Evolutionary conservation across 1,140 invertebrate genomes (phyloP), one percentile per base, ranked within the genome.

Genomic region (Gonatopus flavifemur): DNA sequence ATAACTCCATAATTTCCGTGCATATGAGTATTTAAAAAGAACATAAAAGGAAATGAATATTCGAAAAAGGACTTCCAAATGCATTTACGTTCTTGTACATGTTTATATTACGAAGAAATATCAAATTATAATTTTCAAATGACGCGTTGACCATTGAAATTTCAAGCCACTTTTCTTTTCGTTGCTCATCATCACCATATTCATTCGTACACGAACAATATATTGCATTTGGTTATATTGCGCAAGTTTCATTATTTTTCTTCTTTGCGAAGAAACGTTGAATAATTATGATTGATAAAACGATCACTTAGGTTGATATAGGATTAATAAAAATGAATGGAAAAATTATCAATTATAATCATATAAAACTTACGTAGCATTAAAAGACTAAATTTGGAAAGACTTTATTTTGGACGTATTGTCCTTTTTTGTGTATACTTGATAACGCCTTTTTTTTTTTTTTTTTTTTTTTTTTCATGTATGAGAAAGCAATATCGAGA

Each of bases 161-260:
- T 12, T 48, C 20, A 40, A 39, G 45, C n/a, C 18, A 20, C 39
- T 40, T 28, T 39, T 52, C 20, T 35, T 52, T 52, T 38, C 36
- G 52, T 49, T 50, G 55, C 19, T 24, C 35, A 42, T 25, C 10
- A 25, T 47, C 15, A 47, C 46, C 36, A 49, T 33, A 52, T 20
- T 46, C 22, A 30, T 32, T 43, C 28, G 60, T 49, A 61, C 56
- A 53, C 59, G 57, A 60, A 57, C 52, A 61, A 49, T 54, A 61
- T 48, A 56, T 59, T 61, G 59, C 59, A 61, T 61, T 61, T 61
- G 59, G 59, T 37, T 61, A 52, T 50, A 51, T 55, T 48, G 43
- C 38, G 52, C 49, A 44, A 44, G 35, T 43, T 45, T 51, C 21
- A 28, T 49, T 21, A 20, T 37, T 20, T 42, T 41, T 32, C 38